Percentiles rank a stretch among this genome's conserved stretches.
Evolutionary conservation across 1,140 invertebrate genomes (phyloP).

Genomic region (Microplitis demolitor): DNA sequence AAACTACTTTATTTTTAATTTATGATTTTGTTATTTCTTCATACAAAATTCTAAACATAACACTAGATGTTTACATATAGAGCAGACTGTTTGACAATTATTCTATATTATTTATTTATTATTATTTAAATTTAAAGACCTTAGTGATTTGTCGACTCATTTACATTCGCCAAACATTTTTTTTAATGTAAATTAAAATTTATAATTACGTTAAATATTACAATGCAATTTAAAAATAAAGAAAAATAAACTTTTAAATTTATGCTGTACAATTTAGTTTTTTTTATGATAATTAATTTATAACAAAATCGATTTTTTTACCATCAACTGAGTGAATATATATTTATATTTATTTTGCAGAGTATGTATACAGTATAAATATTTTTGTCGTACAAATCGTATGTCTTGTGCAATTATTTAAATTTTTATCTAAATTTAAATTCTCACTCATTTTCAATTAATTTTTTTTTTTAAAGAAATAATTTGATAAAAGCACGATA

Average conservation of each 20-base stretch:
- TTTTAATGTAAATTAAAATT: too few relatives aligned
- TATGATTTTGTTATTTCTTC: constrained; percentile 27
- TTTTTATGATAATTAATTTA: neutral
- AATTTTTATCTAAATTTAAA: neutral
- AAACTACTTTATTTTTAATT: constrained; percentile 38
- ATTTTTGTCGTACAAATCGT: neutral
- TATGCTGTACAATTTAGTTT: neutral
- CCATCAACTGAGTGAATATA: neutral
- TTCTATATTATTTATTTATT: neutral
- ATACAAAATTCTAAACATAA: constrained; percentile 43
- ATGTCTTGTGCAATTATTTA: too few relatives aligned
- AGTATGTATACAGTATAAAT: constrained; percentile 5
- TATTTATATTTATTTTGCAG: neutral
- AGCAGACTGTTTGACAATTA: neutral
- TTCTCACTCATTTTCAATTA: neutral
- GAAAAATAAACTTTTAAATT: too few relatives aligned
- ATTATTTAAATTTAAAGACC: constrained; percentile 8
- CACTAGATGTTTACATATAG: constrained; percentile 15
- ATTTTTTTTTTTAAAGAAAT: neutral
- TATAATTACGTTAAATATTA: too few relatives aligned
- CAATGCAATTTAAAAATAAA: too few relatives aligned
- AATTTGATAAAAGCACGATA: neutral
- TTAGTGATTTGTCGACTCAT: neutral
- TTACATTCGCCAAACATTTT: neutral
- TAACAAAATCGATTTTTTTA: neutral